These are phyloP conservation scores for Berghia stephanieae DNA, from an alignment of 1,140 invertebrate genomes.

Conservation along the genomic window DNA sequence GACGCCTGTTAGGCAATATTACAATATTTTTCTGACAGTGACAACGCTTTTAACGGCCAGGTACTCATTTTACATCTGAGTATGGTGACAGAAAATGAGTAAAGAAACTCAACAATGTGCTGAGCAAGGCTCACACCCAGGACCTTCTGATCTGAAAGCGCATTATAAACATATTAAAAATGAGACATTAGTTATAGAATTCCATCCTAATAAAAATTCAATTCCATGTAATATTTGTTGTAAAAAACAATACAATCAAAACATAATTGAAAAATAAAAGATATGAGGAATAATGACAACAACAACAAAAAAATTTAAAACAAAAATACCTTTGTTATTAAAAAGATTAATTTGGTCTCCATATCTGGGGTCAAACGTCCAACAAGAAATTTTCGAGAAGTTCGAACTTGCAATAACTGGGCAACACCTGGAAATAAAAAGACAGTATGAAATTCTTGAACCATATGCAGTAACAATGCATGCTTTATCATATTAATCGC, in stretches of 20 bases:
- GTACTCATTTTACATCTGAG: too few species aligned
- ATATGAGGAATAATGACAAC: not conserved
- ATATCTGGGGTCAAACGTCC: constrained; percentile 94
- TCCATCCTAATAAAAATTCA: not conserved
- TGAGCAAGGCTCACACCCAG: too few species aligned
- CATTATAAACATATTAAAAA: not conserved
- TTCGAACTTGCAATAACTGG: constrained; percentile 88
- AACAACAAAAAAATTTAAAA: not conserved
- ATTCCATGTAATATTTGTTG: too few species aligned
- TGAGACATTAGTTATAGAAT: not conserved
- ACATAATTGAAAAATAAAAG: too few species aligned
- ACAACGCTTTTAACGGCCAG: too few species aligned
- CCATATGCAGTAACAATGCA: not conserved
- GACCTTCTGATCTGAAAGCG: too few species aligned
- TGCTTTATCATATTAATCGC: not conserved
- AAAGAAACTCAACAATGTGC: too few species aligned
- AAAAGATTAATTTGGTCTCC: constrained; percentile 93
- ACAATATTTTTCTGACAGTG: too few species aligned
- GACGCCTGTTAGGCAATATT: too few species aligned
- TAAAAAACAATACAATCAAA: too few species aligned
- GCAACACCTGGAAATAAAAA: constrained; percentile 72
- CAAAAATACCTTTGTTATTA: constrained; percentile 82
- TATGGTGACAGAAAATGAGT: too few species aligned
- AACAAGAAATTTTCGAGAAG: constrained; percentile 89
- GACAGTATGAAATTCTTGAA: not conserved